Base-by-base conservation (phyloP, 1,140 invertebrate genomes). In the Drosophila orena region DNA sequence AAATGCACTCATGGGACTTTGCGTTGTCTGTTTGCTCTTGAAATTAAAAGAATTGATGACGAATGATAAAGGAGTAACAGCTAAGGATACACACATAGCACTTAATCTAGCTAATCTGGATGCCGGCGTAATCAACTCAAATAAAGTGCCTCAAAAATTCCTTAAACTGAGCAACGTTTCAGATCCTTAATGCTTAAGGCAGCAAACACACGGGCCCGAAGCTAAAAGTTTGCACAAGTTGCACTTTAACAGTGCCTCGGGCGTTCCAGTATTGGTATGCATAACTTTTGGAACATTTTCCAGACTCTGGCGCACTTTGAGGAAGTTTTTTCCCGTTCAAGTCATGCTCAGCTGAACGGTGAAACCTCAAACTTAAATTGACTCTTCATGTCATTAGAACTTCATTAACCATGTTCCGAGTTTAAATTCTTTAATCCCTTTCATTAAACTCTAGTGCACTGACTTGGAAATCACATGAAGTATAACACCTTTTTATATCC, bases 241-340 rank as follows among this genome's bases (percentile, higher is more conserved):
- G 40, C 20, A 47, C 24, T 66, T 42, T 46, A 46, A 8, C 20
- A 54, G 42, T 2, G 61, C 40, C 57, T 22, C n/a, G 70, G 44
- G 20, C 15, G 62, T 34, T 62, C 40, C 70, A 74, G 24, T 30
- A 49, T 61, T 55, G 49, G 40, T 42, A 70, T 62, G 58, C 52
- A 74, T 56, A 52, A 62, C 22, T 62, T 72, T 54, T 35, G 24
- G 3, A 54, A 40, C 35, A 38, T 37, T 55, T 62, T 22, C 17
- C 40, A 20, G 15, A 38, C n/a, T 46, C 17, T 55, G 37, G 30
- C 24, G 46, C 38, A 24, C 27, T 30, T 49, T 27, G 24, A 30
- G 14, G 43, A 20, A 35, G 20, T 35, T 44, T 44, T 3, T 35
- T n/a, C 30, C 35, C 40, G 35, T 20, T 64, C 10, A 20, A 15